Evolutionary conservation across 30 jellyfish, hydroid and myxozoan genomes (phyloP).

Genomic region (Phacellophora camtschatica): DNA sequence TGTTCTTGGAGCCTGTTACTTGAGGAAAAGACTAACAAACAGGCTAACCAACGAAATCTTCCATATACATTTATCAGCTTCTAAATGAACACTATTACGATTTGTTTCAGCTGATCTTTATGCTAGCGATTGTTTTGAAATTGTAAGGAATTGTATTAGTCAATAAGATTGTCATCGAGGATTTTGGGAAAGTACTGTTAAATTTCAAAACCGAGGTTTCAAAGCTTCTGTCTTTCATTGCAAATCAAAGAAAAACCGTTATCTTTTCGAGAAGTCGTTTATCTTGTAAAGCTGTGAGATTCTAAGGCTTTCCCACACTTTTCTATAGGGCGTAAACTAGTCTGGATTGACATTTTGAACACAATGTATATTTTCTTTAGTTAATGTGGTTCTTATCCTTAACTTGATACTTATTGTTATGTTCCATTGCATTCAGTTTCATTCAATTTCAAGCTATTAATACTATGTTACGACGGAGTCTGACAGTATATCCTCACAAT

Average conservation of each 20-base stretch:
- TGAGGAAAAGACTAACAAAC: too few species aligned
- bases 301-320: slow-evolving; percentile 38
- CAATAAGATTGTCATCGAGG: slow-evolving; percentile 1
- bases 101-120: too few species aligned
- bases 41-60: too few species aligned
- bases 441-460: too few species aligned
- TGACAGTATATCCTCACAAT: too few species aligned
- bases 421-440: too few species aligned
- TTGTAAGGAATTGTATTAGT: not conserved
- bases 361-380: not conserved
- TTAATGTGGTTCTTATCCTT: too few species aligned
- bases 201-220: slow-evolving; percentile 29
- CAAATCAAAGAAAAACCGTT: slow-evolving; percentile 11
- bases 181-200: slow-evolving; percentile 30
- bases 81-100: too few species aligned
- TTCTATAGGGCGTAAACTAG: slow-evolving; percentile 9
- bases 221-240: slow-evolving; percentile 17
- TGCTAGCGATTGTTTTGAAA: not conserved
- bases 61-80: too few species aligned
- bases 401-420: too few species aligned
- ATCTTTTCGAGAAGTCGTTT: slow-evolving; percentile 13
- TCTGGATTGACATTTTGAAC: not conserved
- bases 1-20: too few species aligned
- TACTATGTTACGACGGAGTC: too few species aligned
- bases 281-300: slow-evolving; percentile 38